A percentile compares a stretch with the other conserved stretches of the same genome.
Evolutionary conservation across 2,888 invertebrate genomes (phyloP).

Genomic region (Liopterus haemorrhoidalis): DNA sequence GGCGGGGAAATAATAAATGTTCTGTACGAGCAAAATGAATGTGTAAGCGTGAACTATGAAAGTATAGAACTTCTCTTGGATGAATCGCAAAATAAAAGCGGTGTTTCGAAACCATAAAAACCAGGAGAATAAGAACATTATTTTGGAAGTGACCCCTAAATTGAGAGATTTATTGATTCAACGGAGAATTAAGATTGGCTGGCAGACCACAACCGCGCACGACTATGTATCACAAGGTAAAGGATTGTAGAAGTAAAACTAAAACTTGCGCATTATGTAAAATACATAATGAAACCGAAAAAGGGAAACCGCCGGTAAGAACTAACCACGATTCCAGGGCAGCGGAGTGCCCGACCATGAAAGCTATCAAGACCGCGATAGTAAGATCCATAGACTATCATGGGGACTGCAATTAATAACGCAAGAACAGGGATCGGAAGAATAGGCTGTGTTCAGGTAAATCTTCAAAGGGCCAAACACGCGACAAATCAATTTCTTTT

Average conservation of each 20-base stretch:
- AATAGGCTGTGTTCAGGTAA: background rate
- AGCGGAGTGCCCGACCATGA: conserved; percentile 13
- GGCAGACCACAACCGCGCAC: background rate
- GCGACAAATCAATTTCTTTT: conserved; percentile 4
- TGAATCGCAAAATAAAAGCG: background rate
- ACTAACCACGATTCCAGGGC: conserved; percentile 15
- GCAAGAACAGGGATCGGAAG: too few species aligned
- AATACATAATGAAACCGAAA: conserved; percentile 1
- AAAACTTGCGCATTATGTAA: conserved; percentile 1
- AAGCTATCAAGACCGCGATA: conserved; percentile 3
- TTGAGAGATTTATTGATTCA: conserved; percentile 1
- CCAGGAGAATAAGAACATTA: background rate
- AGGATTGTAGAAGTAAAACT: conserved; percentile 3
- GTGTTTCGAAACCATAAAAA: background rate
- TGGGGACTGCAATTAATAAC: too few species aligned
- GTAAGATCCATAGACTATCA: conserved; percentile 5
- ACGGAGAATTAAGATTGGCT: background rate
- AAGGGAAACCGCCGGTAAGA: background rate
- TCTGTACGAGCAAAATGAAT: background rate
- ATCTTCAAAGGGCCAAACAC: background rate
- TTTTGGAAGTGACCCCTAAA: conserved; percentile 7
- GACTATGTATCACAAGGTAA: conserved; percentile 16
- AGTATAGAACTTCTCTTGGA: background rate
- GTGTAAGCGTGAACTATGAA: background rate
- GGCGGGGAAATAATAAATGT: background rate